Evolutionary conservation across 2,797 vertebrate genomes (phyloP).

Genomic region (Columba guinea): DNA sequence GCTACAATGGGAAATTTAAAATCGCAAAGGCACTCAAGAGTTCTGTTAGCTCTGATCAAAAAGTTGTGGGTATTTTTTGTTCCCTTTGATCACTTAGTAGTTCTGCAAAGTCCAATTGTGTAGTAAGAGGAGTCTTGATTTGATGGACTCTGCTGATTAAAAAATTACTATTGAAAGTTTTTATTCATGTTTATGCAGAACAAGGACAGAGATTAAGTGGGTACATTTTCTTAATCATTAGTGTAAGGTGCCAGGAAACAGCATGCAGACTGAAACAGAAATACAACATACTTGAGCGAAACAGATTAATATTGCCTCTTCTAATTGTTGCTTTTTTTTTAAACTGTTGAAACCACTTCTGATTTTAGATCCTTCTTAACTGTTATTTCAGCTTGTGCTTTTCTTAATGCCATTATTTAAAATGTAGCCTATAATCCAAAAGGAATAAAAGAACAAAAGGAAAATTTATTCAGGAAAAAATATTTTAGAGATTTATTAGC

Average conservation of each 20-base stretch:
- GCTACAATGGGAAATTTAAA: neutral
- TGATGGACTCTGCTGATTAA: neutral
- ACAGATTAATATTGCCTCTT: neutral
- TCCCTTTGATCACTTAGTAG: neutral
- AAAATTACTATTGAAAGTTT: neutral
- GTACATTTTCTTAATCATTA: neutral
- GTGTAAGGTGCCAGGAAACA: neutral
- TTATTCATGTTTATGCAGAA: neutral
- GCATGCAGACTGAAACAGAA: neutral
- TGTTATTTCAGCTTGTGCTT: neutral
- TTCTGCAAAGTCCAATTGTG: neutral
- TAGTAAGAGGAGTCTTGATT: neutral
- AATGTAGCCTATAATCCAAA: neutral
- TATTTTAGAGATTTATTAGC: neutral
- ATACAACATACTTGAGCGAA: neutral
- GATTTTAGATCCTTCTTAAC: neutral
- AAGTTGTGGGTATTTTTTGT: neutral
- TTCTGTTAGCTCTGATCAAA: neutral
- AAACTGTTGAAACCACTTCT: neutral
- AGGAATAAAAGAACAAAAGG: neutral
- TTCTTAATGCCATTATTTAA: neutral
- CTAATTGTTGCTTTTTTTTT: neutral
- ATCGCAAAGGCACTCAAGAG: neutral
- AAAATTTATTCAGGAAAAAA: neutral
- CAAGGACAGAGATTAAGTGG: neutral